Conservation (phyloP, 2,113 vertebrate species). For the Chloebia gouldiae region DNA sequence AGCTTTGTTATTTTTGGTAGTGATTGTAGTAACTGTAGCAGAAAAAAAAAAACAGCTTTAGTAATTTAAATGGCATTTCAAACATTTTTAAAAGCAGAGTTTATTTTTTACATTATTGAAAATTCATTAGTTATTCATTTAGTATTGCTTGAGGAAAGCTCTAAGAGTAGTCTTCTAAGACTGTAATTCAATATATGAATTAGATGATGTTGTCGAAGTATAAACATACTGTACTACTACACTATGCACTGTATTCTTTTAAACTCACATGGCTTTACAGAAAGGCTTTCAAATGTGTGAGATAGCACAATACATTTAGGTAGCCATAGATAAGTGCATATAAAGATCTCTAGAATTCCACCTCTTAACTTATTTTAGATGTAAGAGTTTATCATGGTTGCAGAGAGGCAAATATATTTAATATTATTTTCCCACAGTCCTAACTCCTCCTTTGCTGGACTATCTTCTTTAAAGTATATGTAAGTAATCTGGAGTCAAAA, state of each 20-base stretch:
- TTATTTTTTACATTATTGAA: not conserved
- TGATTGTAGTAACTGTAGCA: not conserved
- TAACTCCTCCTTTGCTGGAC: not conserved
- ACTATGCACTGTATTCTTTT: not conserved
- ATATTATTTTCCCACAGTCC: not conserved
- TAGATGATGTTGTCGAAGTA: not conserved
- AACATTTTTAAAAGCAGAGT: not conserved
- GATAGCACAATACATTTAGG: not conserved
- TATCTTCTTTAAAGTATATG: not conserved
- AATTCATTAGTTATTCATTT: not conserved
- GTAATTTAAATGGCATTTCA: constrained; percentile 13
- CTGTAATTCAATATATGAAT: not conserved
- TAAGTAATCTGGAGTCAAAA: not conserved
- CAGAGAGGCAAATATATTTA: not conserved
- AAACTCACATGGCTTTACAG: not conserved
- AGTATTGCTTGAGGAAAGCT: not conserved
- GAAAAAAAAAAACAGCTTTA: not conserved
- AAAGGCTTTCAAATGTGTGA: not conserved
- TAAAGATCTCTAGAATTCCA: not conserved
- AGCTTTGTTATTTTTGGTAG: constrained; percentile 25
- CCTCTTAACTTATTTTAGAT: not conserved
- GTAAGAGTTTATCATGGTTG: not conserved
- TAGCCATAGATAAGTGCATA: not conserved
- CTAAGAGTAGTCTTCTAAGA: not conserved
- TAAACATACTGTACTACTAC: not conserved